Conservation (phyloP, 2,888 invertebrate genomes). For the Nudaria mundana region DNA sequence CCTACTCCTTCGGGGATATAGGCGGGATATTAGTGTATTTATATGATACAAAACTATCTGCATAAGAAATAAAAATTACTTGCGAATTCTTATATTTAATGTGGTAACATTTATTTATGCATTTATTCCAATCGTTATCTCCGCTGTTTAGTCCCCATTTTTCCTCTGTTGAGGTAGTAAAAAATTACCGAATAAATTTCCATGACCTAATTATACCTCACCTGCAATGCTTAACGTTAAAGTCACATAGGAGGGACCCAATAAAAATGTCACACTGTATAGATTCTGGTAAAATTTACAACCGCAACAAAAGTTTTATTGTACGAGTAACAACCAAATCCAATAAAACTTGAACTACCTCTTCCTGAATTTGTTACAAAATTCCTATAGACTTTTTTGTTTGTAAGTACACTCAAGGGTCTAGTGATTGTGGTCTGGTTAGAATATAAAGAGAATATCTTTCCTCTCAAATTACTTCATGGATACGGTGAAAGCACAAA, state of each 20-base stretch:
- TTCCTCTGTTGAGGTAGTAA: slow-evolving; percentile 16
- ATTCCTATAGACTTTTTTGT: slow-evolving; percentile 13
- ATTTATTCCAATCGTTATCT: background rate
- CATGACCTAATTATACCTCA: slow-evolving; percentile 25
- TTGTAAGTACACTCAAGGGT: slow-evolving; percentile 1
- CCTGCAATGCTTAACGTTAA: slow-evolving; percentile 14
- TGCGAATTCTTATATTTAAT: too few species aligned
- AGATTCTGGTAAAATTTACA: slow-evolving; percentile 34
- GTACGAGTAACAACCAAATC: slow-evolving; percentile 10
- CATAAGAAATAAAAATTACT: too few species aligned
- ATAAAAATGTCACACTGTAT: slow-evolving; percentile 37
- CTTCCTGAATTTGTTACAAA: background rate
- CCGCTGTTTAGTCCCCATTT: slow-evolving; percentile 6
- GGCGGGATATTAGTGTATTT: too few species aligned
- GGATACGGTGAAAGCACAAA: slow-evolving; percentile 4
- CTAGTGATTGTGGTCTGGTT: slow-evolving; percentile 20
- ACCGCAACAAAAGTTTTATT: slow-evolving; percentile 34
- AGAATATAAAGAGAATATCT: slow-evolving; percentile 14
- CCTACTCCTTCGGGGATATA: too few species aligned
- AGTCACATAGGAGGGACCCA: slow-evolving; percentile 22
- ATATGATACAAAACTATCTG: too few species aligned
- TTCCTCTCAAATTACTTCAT: slow-evolving; percentile 10
- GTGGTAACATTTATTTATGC: slow-evolving; percentile 26
- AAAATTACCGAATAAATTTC: slow-evolving; percentile 24
- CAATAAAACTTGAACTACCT: slow-evolving; percentile 15